Percentiles rank a stretch among this genome's conserved stretches.
Evolutionary conservation across 2,113 vertebrate genomes (phyloP).

Genomic region (Gallinago undulata): DNA sequence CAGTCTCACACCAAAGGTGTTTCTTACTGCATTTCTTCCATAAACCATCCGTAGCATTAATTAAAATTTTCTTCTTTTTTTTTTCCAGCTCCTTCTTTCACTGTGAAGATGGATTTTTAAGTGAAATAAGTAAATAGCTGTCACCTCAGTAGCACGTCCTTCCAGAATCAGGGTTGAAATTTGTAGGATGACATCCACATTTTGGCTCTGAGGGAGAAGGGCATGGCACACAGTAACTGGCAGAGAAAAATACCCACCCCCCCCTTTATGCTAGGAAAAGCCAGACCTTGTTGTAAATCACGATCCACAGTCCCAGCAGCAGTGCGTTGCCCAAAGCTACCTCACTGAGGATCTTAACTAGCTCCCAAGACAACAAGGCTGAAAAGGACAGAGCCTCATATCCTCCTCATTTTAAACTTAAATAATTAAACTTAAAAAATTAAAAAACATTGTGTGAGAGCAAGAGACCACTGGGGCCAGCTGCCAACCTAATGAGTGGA

Average conservation of each 20-base stretch:
- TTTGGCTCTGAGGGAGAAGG: not conserved
- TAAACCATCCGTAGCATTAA: not conserved
- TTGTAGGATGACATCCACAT: not conserved
- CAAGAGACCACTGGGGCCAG: not conserved
- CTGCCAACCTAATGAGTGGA: not conserved
- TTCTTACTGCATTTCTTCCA: slow-evolving; percentile 24
- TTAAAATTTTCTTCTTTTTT: not conserved
- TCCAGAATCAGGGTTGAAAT: not conserved
- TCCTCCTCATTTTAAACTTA: not conserved
- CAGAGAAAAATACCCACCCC: not conserved
- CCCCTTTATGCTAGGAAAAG: not conserved
- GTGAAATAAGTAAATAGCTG: not conserved
- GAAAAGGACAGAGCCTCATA: not conserved
- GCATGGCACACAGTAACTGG: not conserved
- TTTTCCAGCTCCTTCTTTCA: not conserved
- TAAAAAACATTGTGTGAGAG: not conserved
- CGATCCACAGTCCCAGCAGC: not conserved
- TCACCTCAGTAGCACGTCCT: not conserved
- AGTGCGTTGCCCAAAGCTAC: not conserved
- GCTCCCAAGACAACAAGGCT: not conserved
- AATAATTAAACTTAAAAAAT: not conserved
- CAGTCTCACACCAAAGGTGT: not conserved
- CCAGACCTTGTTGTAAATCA: not conserved
- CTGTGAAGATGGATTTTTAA: not conserved
- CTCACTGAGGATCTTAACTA: not conserved